Percentiles rank a stretch among this genome's conserved stretches.
Evolutionary conservation across 1,140 invertebrate genomes (phyloP).

Genomic region (Brevipalpus yothersi): DNA sequence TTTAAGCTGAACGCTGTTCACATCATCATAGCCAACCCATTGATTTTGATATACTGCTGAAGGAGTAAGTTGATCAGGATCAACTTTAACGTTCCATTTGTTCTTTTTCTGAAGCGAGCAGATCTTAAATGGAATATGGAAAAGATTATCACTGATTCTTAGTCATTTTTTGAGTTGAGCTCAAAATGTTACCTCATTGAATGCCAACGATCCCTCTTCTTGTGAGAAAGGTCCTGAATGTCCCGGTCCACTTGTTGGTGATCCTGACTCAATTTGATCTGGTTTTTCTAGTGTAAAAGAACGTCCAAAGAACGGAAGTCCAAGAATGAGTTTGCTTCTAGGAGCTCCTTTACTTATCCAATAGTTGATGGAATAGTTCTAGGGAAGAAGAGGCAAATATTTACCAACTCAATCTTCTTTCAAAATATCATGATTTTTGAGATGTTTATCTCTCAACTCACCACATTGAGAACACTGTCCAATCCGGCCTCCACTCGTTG

Average conservation of each 20-base stretch:
- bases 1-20: constrained; percentile 19
- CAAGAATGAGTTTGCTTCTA: constrained; percentile 51
- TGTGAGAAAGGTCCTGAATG: constrained; percentile 16
- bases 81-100: constrained; percentile 11
- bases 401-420: neutral
- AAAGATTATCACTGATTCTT: neutral
- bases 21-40: constrained; percentile 25
- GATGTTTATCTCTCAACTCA: constrained; percentile 6
- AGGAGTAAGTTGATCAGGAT: constrained; percentile 13
- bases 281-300: constrained; percentile 40
- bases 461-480: constrained; percentile 28
- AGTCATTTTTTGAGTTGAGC: neutral
- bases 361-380: constrained; percentile 54
- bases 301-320: constrained; percentile 70
- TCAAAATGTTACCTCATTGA: constrained; percentile 14
- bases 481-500: constrained; percentile 23
- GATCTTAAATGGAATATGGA: neutral
- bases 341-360: constrained; percentile 61
- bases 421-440: neutral
- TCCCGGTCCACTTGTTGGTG: constrained; percentile 30
- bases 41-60: constrained; percentile 16
- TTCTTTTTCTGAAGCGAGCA: neutral
- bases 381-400: neutral
- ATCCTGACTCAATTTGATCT: constrained; percentile 37
- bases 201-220: constrained; percentile 15